Percentiles rank a stretch among this genome's conserved stretches.
These are phyloP conservation scores for Alectoris magna DNA, from an alignment of 2,797 vertebrate genomes.

Conservation along the genomic window DNA sequence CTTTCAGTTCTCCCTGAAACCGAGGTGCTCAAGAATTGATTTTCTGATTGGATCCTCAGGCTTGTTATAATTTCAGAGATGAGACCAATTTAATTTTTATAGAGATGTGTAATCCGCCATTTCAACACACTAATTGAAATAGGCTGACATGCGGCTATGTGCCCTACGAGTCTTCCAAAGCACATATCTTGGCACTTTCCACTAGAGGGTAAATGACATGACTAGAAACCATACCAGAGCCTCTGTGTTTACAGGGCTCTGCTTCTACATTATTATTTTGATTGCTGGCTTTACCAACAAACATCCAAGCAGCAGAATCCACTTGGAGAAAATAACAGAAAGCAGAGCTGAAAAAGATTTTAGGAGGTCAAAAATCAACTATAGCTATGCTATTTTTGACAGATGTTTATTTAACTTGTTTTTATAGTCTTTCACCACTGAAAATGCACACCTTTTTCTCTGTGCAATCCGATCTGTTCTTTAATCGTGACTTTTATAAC, in stretches of 20 bases:
- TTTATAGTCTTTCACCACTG: not conserved
- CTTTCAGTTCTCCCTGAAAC: not conserved
- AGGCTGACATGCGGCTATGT: conserved; percentile 67
- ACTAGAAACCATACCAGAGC: conserved; percentile 25
- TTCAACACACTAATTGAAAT: conserved; percentile 71
- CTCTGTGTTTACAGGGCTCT: conserved; percentile 44
- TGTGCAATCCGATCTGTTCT: not conserved
- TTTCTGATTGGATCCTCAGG: conserved; percentile 39
- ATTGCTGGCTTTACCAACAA: conserved; percentile 31
- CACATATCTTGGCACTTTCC: conserved; percentile 64
- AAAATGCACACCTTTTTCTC: not conserved
- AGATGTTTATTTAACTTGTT: not conserved
- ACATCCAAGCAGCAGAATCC: not conserved
- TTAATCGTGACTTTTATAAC: not conserved
- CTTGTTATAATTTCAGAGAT: conserved; percentile 56
- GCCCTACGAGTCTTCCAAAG: conserved; percentile 59
- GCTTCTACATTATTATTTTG: conserved; percentile 30
- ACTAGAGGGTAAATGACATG: conserved; percentile 52
- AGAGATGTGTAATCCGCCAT: conserved; percentile 48
- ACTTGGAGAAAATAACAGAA: conserved; percentile 38
- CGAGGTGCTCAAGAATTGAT: conserved; percentile 18
- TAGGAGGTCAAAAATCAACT: conserved; percentile 15
- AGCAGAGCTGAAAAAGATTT: not conserved
- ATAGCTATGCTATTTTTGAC: not conserved
- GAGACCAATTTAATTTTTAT: conserved; percentile 69